Conservation (phyloP, 1,140 invertebrate genomes). For the Drosophila azteca region DNA sequence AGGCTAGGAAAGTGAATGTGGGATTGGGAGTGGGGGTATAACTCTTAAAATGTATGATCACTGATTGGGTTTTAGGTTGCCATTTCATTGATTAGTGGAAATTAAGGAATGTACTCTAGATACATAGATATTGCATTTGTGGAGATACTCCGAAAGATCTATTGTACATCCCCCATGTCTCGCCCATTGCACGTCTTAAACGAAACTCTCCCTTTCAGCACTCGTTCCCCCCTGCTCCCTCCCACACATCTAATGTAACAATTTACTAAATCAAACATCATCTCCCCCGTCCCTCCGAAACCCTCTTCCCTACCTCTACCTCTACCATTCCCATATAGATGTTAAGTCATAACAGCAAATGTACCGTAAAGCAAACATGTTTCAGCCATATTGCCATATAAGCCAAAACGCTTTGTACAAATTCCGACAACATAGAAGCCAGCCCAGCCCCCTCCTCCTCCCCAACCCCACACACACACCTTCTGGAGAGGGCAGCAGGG, state of each 20-base stretch:
- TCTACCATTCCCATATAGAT: slow-evolving; percentile 34
- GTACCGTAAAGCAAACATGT: slow-evolving; percentile 78
- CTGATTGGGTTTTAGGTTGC: slow-evolving; percentile 56
- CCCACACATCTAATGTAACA: slow-evolving; percentile 37
- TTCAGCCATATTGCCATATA: slow-evolving; percentile 65
- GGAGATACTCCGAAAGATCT: background rate
- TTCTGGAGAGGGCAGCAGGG: too few species aligned
- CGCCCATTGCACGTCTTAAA: slow-evolving; percentile 2
- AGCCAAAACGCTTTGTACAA: slow-evolving; percentile 62
- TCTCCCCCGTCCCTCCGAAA: background rate
- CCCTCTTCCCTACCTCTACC: background rate
- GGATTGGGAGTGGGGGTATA: too few species aligned
- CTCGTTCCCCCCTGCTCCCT: slow-evolving; percentile 24
- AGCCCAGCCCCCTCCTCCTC: too few species aligned
- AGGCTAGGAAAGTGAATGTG: slow-evolving; percentile 21
- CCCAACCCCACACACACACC: too few species aligned
- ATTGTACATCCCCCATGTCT: background rate
- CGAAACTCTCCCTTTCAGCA: slow-evolving; percentile 42
- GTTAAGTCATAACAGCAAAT: slow-evolving; percentile 75
- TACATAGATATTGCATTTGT: too few species aligned
- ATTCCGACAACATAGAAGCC: slow-evolving; percentile 27
- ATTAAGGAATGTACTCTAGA: slow-evolving; percentile 2
- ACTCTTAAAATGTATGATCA: slow-evolving; percentile 46
- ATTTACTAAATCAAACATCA: slow-evolving; percentile 71
- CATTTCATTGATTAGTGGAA: slow-evolving; percentile 16